Evolutionary conservation across 2,113 vertebrate species (phyloP), one percentile per base, ranked within the genome.

Genomic region (Cololabis saira): DNA sequence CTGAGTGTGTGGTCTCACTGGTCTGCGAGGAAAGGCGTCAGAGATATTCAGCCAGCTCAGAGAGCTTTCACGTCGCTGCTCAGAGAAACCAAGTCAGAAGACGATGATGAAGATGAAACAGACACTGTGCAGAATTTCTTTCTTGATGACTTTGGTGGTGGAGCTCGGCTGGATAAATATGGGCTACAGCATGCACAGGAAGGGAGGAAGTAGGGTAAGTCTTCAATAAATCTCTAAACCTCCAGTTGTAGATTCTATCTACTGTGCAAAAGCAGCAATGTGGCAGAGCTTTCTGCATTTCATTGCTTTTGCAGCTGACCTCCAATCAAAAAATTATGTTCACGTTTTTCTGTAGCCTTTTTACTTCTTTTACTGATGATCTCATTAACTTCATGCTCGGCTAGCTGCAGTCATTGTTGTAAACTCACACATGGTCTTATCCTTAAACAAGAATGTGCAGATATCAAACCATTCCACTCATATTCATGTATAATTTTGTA

Each of bases 131-230:
- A 80, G 72, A 71, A 61, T 86, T 61, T 87, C 71, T 27, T 84
- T 74, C 61, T 45, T 89, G 63, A 63, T 90, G 56, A 85, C 70
- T 18, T 57, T 90, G 68, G 12, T 84, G 56, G 47, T 88, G 80
- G 82, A 91, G 79, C 79, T 90, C 55, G 80, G 76, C 61, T 90
- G 90, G 85, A 86, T 88, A 43, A 47, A 82, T 11, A 22, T 69
- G 66, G 71, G 83, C 22, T 62, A 76, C 70, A 60, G 85, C 67
- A 41, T 74, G 81, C 74, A 85, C 58, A 83, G 69, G 12, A 70
- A 78, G 16, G 72, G 24, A 37, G 76, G 3, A 13, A 85, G 52
- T 11, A 41, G 44, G 81, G 90, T 89, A 60, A 87, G 88, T 76
- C 40, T 43, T 15, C 12, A 18, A 2, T 16, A 1, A 56, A 17